Percentiles rank a stretch among this genome's conserved stretches.
phyloP scores from a whole-genome alignment of 2,113 vertebrate genomes.

The Oceanodroma tethys region DNA sequence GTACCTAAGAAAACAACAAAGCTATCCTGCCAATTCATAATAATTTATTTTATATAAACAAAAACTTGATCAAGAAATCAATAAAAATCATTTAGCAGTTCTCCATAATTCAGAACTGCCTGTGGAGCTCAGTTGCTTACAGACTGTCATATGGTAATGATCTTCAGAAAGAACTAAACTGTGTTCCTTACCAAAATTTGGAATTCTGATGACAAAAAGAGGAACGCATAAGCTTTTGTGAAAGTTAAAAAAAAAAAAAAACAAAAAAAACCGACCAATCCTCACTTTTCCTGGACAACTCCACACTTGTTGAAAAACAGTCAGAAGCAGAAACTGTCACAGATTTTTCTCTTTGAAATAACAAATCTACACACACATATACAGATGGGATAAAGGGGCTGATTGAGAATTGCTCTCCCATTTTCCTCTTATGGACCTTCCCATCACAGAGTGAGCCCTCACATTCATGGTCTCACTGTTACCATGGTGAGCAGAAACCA shows the following conservation, averaged over 20 bases:
- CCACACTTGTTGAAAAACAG: neutral
- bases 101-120: neutral
- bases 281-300: neutral
- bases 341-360: neutral
- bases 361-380: neutral
- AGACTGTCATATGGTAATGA: neutral
- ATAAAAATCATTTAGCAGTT: neutral
- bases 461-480: neutral
- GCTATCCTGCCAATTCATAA: neutral
- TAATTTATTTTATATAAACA: neutral
- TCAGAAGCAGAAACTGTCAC: neutral
- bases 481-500: neutral
- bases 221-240: neutral
- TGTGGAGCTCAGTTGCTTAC: neutral
- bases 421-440: neutral
- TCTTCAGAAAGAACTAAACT: neutral
- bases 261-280: fast-evolving
- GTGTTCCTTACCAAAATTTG: neutral
- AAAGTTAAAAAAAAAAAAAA: neutral
- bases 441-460: neutral
- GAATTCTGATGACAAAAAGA: neutral
- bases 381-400: neutral
- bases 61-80: neutral
- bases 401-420: neutral
- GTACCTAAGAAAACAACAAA: neutral